Conservation (phyloP, 2,888 invertebrate species). For the Chaitophorus viminalis region DNA sequence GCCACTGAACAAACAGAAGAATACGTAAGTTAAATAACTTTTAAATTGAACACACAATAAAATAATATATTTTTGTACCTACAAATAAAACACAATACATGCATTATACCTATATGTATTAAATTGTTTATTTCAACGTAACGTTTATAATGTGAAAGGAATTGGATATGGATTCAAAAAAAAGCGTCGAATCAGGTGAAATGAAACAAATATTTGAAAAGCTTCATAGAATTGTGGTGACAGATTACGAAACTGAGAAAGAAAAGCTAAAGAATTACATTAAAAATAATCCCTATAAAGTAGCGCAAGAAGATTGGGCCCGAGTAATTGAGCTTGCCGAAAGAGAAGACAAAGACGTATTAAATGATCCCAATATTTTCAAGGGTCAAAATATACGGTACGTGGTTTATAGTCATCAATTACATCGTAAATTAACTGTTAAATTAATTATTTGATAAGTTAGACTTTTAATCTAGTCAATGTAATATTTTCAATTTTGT, state of each 20-base stretch:
- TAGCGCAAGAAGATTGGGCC: slow-evolving; percentile 39
- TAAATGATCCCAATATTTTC: slow-evolving; percentile 34
- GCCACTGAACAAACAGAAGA: background rate
- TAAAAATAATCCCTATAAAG: slow-evolving; percentile 30
- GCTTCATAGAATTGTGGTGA: slow-evolving; percentile 14
- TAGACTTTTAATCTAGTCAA: background rate
- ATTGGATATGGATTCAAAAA: slow-evolving; percentile 3
- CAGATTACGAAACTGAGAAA: slow-evolving; percentile 16
- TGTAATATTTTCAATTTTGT: background rate
- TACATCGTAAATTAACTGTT: background rate
- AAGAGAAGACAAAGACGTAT: slow-evolving; percentile 6
- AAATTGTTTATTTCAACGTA: background rate
- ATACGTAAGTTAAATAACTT: slow-evolving; percentile 14
- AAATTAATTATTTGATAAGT: no score
- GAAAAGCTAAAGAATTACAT: slow-evolving; percentile 20
- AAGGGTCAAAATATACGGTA: slow-evolving; percentile 42
- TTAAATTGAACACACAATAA: no score
- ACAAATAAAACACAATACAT: background rate
- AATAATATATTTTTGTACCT: background rate
- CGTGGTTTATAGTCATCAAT: background rate
- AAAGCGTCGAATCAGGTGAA: background rate
- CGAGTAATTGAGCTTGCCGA: slow-evolving; percentile 34
- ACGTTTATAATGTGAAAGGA: background rate
- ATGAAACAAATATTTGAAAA: slow-evolving; percentile 6
- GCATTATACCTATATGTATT: background rate